phyloP scores from a whole-genome alignment of 2,797 vertebrate genomes.

The Sparidentex hasta region DNA sequence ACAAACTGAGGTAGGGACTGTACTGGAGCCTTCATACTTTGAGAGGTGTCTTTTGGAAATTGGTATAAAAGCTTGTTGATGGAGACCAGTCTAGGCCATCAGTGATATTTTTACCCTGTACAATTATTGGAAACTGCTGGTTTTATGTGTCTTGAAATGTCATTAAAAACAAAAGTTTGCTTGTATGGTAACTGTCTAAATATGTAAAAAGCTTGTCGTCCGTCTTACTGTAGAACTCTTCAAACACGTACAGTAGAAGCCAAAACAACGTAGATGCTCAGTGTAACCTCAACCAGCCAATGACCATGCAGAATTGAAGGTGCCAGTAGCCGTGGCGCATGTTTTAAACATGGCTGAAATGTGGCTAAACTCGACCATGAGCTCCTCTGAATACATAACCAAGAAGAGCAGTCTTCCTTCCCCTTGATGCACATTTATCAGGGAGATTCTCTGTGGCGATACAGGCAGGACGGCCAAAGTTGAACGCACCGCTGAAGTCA shows the following conservation, averaged over 20 bases:
- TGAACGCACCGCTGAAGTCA: conserved; percentile 79
- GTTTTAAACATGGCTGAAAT: conserved; percentile 55
- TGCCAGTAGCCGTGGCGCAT: conserved; percentile 37
- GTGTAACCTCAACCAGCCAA: background rate
- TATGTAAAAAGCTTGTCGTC: background rate
- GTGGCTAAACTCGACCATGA: conserved; percentile 34
- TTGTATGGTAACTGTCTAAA: background rate
- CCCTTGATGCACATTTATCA: conserved; percentile 77
- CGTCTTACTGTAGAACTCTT: background rate
- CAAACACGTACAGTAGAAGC: background rate
- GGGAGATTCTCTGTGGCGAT: conserved; percentile 71
- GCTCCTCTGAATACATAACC: conserved; percentile 70
- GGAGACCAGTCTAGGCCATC: background rate
- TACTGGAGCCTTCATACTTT: background rate
- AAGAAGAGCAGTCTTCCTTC: conserved; percentile 60
- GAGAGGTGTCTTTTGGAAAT: background rate
- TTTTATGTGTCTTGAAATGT: background rate
- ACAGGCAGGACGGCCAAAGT: conserved; percentile 72
- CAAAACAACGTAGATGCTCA: background rate
- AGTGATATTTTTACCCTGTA: background rate
- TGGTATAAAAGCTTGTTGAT: background rate
- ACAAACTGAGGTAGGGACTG: background rate
- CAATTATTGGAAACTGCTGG: background rate
- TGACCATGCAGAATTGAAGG: conserved; percentile 32
- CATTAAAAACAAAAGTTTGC: background rate